Percentiles rank a stretch among this genome's conserved stretches.
These are phyloP conservation scores for Beaufortia kweichowensis DNA, from an alignment of 2,113 vertebrate species.

Conservation along the genomic window DNA sequence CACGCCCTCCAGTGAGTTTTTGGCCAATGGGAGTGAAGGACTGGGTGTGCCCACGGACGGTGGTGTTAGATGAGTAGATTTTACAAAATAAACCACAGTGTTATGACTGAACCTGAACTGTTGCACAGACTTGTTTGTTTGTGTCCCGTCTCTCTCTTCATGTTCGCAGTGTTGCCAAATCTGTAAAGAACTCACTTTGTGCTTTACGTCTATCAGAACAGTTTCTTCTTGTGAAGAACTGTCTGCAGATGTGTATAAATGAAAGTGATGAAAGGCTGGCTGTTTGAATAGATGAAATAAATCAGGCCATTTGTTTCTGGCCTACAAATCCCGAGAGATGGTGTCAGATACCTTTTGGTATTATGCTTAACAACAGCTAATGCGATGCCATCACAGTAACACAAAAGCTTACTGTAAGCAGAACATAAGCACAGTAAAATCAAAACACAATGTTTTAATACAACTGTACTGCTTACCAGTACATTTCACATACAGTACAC, in stretches of 20 bases:
- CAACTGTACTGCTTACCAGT: background rate
- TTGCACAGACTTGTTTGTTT: slow-evolving; percentile 18
- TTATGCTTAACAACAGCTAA: background rate
- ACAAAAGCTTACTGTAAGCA: no score
- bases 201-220: background rate
- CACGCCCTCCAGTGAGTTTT: slow-evolving; percentile 21
- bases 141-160: background rate
- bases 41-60: slow-evolving; percentile 30
- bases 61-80: slow-evolving; percentile 33
- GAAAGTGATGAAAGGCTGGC: background rate
- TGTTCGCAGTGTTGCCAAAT: no score
- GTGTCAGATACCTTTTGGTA: background rate
- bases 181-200: slow-evolving; percentile 10
- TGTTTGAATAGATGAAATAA: background rate
- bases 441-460: background rate
- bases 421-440: no score
- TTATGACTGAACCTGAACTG: slow-evolving; percentile 50
- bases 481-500: no score
- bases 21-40: slow-evolving; percentile 27
- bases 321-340: background rate
- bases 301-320: background rate
- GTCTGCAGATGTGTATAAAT: background rate
- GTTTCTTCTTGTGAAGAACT: background rate
- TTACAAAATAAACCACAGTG: slow-evolving; percentile 51
- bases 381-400: no score